Evolutionary conservation across 2,113 vertebrate genomes (phyloP), one percentile per base, ranked within the genome.

Genomic region (Phodopus roborovskii): DNA sequence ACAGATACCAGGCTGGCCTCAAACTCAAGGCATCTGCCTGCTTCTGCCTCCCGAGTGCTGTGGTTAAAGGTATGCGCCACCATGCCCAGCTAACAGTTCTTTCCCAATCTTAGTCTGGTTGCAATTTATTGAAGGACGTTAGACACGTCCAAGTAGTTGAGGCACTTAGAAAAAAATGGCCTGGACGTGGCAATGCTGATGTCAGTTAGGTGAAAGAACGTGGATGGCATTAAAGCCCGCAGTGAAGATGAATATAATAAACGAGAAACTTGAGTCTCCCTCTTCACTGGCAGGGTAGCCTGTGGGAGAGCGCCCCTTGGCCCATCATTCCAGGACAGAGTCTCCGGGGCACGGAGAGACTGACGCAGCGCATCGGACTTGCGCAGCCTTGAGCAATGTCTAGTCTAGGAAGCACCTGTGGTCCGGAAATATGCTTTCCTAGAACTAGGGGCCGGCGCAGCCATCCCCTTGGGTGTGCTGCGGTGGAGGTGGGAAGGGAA

Each of bases 151-250:
- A 91, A 78, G 60, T 84, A 19, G 20, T 48, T 89, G 58, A 85
- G n/a, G n/a, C 66, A 60, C 39, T 39, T 94, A 78, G 39, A 81
- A 88, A 81, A 88, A 91, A 78, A 64, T 36, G 68, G 48, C 6
- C 11, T 22, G 3, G 48, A 26, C 28, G 3, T 3, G 53, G 7
- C 45, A 64, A 28, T 8, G 70, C 16, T 20, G 53, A 60, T 33
- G 66, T 28, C 42, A 58, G 62, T 78, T 64, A 42, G 58, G 19
- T 73, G 48, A 53, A 45, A 93, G 90, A n/a, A 11, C 26, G 4
- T 1, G 39, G 30, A 39, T 3, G 60, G 53, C 73, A 30, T 78
- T 24, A 12, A 73, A 95, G 30, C 33, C 30, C 71, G 11, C 1
- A 10, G 33, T 2, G 26, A 26, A 48, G 74, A 71, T 12, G 15